These are phyloP conservation scores for Aldrovandia affinis DNA, from an alignment of 2,797 vertebrate species.

Conservation along the genomic window DNA sequence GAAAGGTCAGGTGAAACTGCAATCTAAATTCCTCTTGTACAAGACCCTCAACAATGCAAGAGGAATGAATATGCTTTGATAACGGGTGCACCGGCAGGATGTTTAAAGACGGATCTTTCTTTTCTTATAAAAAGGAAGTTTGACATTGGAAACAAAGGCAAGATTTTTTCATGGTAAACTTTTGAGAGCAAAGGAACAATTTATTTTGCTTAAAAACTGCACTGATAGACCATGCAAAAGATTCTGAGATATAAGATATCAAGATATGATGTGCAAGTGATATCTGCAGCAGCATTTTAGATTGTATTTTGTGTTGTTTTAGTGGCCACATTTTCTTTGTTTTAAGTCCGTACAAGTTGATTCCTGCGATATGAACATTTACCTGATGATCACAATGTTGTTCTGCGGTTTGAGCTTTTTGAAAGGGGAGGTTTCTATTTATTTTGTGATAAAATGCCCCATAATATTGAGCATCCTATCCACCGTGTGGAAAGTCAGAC, in stretches of 20 bases:
- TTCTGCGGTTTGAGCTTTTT: not conserved
- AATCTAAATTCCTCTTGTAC: conserved; percentile 76
- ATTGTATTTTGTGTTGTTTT: not conserved
- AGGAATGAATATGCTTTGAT: conserved; percentile 50
- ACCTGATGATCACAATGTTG: not conserved
- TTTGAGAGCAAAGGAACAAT: not conserved
- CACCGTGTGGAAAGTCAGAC: not conserved
- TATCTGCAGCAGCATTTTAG: not conserved
- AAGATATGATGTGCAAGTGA: not conserved
- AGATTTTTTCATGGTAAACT: not conserved
- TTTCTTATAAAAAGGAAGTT: conserved; percentile 8
- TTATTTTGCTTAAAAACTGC: not conserved
- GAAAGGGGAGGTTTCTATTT: not conserved
- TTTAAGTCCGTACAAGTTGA: not conserved
- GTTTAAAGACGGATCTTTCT: not conserved
- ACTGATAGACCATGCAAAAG: not conserved
- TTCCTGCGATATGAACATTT: not conserved
- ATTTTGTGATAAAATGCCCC: not conserved
- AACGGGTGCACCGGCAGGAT: not conserved
- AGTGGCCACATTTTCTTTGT: not conserved
- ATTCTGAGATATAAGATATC: not conserved
- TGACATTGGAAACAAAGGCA: not conserved
- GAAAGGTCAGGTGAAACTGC: conserved; percentile 72
- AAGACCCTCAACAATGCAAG: conserved; percentile 60
- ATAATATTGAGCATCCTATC: not conserved